Evolutionary conservation across 2,888 invertebrate genomes (phyloP), one percentile per base, ranked within the genome.

Genomic region (Lysandra bellargus): DNA sequence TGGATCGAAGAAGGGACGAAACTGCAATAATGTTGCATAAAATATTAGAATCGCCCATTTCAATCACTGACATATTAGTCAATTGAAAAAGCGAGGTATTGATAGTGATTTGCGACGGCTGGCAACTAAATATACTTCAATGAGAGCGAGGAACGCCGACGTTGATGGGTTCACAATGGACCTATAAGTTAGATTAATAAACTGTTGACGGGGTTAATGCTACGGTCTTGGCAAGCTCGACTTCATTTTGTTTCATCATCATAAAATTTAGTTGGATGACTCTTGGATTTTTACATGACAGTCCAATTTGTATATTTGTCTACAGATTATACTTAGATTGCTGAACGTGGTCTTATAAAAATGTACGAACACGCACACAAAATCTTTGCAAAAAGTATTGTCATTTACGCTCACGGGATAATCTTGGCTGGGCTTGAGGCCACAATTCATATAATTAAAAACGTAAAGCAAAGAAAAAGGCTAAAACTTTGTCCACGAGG

Each of bases 121-220:
- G 80, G 80, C 69, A 76, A 74, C 61, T 60, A 64, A 64, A 60
- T 74, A 75, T 73, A 80, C 75, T 81, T 80, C 79, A 78, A 80
- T 81, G 79, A 80, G 80, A 40, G 78, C 79, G 72, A 78, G 78
- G 80, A 76, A 80, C 78, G 73, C 80, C 80, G 81, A 80, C 80
- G 30, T 30, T 76, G 76, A 76, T 76, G 76, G 57, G 17, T 30
- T 76, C 79, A 82, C 82, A 82, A 82, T 82, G 81, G 81, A 81
- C 79, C 83, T 80, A 83, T 84, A 83, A 84, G 80, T 83, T 82
- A 82, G 79, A 81, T 79, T 79, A 73, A 80, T 81, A 80, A 81
- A 82, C 83, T 80, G 81, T 81, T 82, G 81, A 79, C 79, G 80
- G 78, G 73, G 80, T 78, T 79, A 81, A 78, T 75, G 78, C 77